A percentile compares a stretch with the other conserved stretches of the same genome.
phyloP scores from a whole-genome alignment of 2,797 vertebrate species.

The Danio kyathit region DNA sequence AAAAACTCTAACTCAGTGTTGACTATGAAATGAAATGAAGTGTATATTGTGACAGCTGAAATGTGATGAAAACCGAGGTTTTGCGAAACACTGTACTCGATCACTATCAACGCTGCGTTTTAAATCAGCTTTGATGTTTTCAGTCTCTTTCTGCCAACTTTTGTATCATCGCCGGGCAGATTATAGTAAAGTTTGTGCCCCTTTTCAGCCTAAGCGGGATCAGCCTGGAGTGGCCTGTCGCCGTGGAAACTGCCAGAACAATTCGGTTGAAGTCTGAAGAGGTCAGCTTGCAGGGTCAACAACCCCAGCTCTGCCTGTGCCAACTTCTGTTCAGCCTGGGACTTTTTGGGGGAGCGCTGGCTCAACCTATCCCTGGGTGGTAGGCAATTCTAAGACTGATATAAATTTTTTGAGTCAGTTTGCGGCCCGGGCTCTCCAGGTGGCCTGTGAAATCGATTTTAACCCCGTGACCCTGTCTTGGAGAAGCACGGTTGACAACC shows the following conservation, averaged over 20 bases:
- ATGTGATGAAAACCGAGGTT: neutral
- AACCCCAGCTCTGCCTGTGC: conserved; percentile 84
- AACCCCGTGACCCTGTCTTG: conserved; percentile 90
- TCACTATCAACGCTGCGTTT: neutral
- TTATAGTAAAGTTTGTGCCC: conserved; percentile 67
- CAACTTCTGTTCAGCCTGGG: conserved; percentile 79
- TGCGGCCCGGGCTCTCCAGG: conserved; percentile 94
- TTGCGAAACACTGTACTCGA: neutral
- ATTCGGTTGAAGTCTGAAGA: conserved; percentile 99
- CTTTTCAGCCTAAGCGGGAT: conserved; percentile 91
- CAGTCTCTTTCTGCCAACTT: conserved; percentile 41
- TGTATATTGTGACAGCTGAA: conserved; percentile 1
- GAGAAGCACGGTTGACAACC: conserved; percentile 84
- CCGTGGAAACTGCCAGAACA: conserved; percentile 99
- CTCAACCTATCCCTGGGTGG: conserved; percentile 86
- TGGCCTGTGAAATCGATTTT: conserved; percentile 97
- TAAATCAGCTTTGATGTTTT: conserved; percentile 34
- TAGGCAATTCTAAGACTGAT: conserved; percentile 88
- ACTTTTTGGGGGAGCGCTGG: conserved; percentile 74
- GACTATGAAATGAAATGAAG: neutral
- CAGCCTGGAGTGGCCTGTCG: conserved; percentile 95
- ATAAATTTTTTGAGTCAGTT: conserved; percentile 99
- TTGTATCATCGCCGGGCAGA: conserved; percentile 61
- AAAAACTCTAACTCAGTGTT: no score
- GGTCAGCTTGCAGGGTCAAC: conserved; percentile 93